These are phyloP conservation scores for Carlito syrichta DNA, from an alignment of 2,113 vertebrate species.

Conservation along the genomic window DNA sequence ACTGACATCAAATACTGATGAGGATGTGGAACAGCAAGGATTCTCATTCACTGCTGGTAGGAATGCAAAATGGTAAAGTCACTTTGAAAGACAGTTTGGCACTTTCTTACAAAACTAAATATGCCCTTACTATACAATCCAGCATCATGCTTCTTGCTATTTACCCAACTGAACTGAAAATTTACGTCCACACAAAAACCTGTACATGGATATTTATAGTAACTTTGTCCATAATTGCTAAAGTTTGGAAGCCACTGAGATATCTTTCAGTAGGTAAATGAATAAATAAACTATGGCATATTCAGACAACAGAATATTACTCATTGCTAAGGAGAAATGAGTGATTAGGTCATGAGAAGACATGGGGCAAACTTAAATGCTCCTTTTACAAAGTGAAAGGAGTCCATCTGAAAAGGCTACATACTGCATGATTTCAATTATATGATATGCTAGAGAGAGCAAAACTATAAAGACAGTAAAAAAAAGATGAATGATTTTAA, in stretches of 20 bases:
- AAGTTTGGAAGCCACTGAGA: neutral
- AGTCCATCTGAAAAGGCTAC: neutral
- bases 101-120: neutral
- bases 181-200: neutral
- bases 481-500: neutral
- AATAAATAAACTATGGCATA: neutral
- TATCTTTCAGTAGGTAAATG: neutral
- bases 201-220: neutral
- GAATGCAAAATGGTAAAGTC: neutral
- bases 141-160: neutral
- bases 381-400: neutral
- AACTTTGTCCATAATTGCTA: neutral
- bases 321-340: conserved; percentile 10
- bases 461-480: neutral
- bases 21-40: neutral
- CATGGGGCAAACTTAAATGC: neutral
- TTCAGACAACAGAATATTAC: neutral
- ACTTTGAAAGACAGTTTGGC: neutral
- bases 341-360: neutral
- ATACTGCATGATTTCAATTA: neutral
- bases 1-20: neutral
- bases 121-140: neutral
- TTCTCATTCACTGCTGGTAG: neutral
- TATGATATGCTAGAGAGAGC: neutral
- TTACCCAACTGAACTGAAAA: neutral